Conservation (phyloP, 2,113 vertebrate genomes). For the Gobio gobio region DNA sequence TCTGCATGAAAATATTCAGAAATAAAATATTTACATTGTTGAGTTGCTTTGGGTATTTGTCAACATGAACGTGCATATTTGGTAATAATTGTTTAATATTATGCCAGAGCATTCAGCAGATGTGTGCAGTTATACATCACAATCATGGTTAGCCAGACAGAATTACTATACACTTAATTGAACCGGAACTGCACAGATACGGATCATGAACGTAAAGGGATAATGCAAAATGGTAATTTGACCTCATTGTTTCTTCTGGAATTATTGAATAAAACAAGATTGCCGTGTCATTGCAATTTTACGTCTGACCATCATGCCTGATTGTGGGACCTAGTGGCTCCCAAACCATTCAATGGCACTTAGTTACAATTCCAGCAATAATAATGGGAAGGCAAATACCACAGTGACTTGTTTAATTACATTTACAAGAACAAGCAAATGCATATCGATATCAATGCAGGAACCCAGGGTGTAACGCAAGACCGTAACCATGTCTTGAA, state of each 20-base stretch:
- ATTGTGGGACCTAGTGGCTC: background rate
- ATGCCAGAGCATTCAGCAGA: background rate
- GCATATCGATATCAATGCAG: no score
- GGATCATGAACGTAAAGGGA: background rate
- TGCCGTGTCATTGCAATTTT: background rate
- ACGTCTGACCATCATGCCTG: background rate
- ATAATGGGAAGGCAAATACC: background rate
- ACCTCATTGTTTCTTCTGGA: constrained; percentile 6
- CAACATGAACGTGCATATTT: background rate
- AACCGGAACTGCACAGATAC: background rate
- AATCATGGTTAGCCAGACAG: background rate
- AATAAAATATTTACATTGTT: background rate
- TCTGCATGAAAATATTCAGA: background rate
- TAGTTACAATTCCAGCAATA: background rate
- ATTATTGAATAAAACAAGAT: background rate
- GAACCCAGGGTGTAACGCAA: no score
- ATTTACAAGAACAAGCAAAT: background rate
- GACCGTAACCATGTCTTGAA: no score
- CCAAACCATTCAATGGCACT: background rate
- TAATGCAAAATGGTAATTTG: background rate
- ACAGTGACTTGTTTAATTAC: background rate
- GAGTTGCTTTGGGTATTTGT: background rate
- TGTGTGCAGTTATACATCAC: background rate
- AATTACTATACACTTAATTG: constrained; percentile 9
- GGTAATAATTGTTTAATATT: background rate